Evolutionary conservation across 2,888 invertebrate species (phyloP), one percentile per base, ranked within the genome.

Genomic region (Eupithecia dodoneata): DNA sequence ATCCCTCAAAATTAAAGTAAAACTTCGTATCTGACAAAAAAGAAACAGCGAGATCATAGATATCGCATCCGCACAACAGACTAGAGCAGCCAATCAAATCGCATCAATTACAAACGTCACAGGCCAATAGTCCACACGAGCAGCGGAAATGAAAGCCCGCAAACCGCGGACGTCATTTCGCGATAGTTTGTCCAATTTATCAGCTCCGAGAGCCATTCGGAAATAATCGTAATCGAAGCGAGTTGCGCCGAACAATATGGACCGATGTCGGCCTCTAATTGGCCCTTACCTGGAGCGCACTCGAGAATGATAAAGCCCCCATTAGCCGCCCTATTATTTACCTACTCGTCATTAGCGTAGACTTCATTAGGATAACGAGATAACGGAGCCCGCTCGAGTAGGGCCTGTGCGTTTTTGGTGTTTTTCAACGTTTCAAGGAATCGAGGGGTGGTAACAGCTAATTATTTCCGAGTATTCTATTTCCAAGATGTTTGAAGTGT

Each of bases 301-400:
- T 95, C 93, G 93, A 94, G 94, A 95, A 95, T 95, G 95, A 95
- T 94, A 94, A 94, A 94, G 95, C 94, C 93, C 92, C 94, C 94
- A 95, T 95, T 95, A 95, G 94, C 94, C 93, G 93, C 94, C 94
- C 94, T 95, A 95, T 95, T 94, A 95, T 95, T 95, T 95, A 95
- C 94, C 94, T 94, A 94, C 94, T 95, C 95, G 94, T 94, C 94
- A 95, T 95, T 95, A 95, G 94, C 93, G 94, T 94, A 94, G 94
- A 94, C 93, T 95, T 95, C 94, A 95, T 95, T 95, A 95, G 94
- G 94, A 93, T 94, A 95, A 95, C 95, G 94, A 95, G 94, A 95
- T 95, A 95, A 94, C 94, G 92, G 92, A 92, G 92, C 92, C 90
- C 88, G 55, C 89, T 92, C 88, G 91, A 92, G 91, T 90, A 85